Conservation (phyloP, 1,140 invertebrate species). For the Ptiloglossa arizonensis region DNA sequence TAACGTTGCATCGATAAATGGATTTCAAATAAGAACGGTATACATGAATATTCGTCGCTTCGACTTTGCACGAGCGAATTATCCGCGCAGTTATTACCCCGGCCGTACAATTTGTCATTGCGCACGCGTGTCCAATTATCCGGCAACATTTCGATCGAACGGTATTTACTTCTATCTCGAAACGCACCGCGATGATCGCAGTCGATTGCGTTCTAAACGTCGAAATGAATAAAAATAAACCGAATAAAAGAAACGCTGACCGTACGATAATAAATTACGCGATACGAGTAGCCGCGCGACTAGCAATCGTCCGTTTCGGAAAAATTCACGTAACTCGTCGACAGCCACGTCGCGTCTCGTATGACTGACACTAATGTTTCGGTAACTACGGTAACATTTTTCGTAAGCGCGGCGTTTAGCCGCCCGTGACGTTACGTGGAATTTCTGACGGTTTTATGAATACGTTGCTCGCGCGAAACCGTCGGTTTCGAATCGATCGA, state of each 20-base stretch:
- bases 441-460: too few relatives aligned
- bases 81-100: background rate
- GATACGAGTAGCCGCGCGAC: background rate
- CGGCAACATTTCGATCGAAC: background rate
- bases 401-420: too few relatives aligned
- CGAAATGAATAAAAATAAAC: too few relatives aligned
- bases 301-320: too few relatives aligned
- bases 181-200: background rate
- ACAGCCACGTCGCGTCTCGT: too few relatives aligned
- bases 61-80: background rate
- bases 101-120: background rate
- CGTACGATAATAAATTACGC: background rate
- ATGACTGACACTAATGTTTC: too few relatives aligned
- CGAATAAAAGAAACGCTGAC: background rate
- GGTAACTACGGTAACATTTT: too few relatives aligned
- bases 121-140: background rate
- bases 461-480: too few relatives aligned
- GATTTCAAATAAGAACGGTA: background rate
- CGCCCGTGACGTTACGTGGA: too few relatives aligned
- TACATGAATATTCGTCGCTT: background rate
- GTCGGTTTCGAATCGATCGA: too few relatives aligned
- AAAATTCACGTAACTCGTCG: too few relatives aligned
- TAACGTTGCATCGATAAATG: too few relatives aligned
- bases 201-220: background rate
- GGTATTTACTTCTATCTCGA: background rate